phyloP scores from a whole-genome alignment of 2,113 vertebrate genomes.

The Nothocercus julius region DNA sequence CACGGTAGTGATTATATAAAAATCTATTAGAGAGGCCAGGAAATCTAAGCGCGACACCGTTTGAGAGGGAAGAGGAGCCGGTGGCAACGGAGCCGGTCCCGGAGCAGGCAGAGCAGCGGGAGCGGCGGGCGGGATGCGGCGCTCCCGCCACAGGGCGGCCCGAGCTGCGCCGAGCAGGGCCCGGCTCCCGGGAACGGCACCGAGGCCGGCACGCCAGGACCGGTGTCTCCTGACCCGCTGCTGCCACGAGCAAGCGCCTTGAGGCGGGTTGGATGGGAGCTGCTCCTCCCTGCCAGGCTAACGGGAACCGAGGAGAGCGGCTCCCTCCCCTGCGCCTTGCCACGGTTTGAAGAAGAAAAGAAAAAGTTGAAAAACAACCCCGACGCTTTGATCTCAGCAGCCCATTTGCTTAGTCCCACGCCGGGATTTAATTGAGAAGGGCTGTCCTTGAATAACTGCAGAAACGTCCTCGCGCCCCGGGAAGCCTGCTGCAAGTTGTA shows the following conservation, averaged over 20 bases:
- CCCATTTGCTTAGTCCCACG: slow-evolving; percentile 28
- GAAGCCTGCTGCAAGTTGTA: background rate
- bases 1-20: slow-evolving; percentile 64
- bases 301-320: background rate
- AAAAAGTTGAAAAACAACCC: background rate
- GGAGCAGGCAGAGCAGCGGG: no score
- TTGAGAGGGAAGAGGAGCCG: slow-evolving; percentile 38
- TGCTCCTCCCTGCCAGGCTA: background rate
- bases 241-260: background rate
- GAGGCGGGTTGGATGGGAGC: background rate
- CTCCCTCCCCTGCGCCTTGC: background rate
- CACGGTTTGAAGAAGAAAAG: background rate
- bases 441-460: slow-evolving; percentile 40
- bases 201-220: no score
- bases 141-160: no score
- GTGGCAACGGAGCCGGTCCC: background rate
- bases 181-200: no score
- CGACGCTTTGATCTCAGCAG: slow-evolving; percentile 29
- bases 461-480: slow-evolving; percentile 9
- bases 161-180: no score
- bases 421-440: slow-evolving; percentile 46
- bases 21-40: slow-evolving; percentile 62
- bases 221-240: no score
- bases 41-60: slow-evolving; percentile 50
- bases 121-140: no score